Evolutionary conservation across 2,797 vertebrate genomes (phyloP).

Genomic region (Chrosomus eos): DNA sequence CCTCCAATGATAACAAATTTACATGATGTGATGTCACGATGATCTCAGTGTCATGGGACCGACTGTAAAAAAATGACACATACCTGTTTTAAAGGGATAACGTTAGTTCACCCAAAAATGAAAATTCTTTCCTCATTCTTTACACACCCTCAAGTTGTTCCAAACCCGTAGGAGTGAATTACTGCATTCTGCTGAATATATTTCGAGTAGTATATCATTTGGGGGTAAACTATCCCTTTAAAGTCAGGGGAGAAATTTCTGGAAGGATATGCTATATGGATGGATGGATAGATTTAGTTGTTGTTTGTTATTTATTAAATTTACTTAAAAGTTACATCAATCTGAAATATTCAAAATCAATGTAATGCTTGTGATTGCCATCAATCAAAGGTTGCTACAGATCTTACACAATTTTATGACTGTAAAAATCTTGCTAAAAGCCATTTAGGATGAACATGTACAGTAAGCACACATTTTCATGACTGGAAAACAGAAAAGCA

Average conservation of each 20-base stretch:
- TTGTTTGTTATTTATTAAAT: background rate
- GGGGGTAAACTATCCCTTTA: too few species aligned
- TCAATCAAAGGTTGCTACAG: background rate
- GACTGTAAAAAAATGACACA: too few species aligned
- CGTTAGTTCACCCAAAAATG: too few species aligned
- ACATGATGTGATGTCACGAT: background rate
- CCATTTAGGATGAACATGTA: background rate
- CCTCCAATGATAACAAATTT: background rate
- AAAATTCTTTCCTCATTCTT: too few species aligned
- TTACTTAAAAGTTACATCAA: background rate
- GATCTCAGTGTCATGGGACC: background rate
- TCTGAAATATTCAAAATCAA: background rate
- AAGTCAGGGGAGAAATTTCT: background rate
- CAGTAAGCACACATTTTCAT: conserved; percentile 28
- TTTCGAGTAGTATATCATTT: too few species aligned
- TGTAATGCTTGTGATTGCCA: background rate
- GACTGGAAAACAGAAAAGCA: conserved; percentile 17
- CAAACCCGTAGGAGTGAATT: too few species aligned
- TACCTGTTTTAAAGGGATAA: background rate
- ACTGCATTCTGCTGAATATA: too few species aligned
- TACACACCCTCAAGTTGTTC: too few species aligned
- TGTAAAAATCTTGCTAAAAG: background rate
- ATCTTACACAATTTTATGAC: background rate
- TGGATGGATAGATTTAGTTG: background rate
- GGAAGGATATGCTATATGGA: background rate